Percentiles rank a stretch among this genome's conserved stretches.
Evolutionary conservation across 2,888 invertebrate genomes (phyloP).

Genomic region (Thecocarcelia acutangulata): DNA sequence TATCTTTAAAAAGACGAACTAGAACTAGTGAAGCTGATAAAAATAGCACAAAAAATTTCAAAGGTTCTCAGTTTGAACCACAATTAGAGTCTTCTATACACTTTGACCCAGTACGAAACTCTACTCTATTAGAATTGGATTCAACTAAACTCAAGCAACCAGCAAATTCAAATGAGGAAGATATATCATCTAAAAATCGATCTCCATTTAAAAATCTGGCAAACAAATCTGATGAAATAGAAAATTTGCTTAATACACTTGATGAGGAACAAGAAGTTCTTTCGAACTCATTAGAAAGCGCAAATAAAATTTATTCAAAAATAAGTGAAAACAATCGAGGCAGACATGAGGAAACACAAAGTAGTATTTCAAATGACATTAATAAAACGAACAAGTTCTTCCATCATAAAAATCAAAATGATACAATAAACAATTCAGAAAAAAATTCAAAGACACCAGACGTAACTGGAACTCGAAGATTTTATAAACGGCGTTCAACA

Average conservation of each 20-base stretch:
- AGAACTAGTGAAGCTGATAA: background rate
- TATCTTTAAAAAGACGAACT: constrained; percentile 26
- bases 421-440: background rate
- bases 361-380: background rate
- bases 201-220: constrained; percentile 47
- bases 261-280: constrained; percentile 36
- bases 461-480: background rate
- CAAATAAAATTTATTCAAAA: constrained; percentile 1
- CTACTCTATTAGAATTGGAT: constrained; percentile 39
- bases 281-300: background rate
- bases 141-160: background rate
- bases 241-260: constrained; percentile 57
- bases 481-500: constrained; percentile 24
- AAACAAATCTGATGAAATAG: constrained; percentile 66
- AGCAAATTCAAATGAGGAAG: background rate
- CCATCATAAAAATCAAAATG: constrained; percentile 38
- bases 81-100: constrained; percentile 22
- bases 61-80: constrained; percentile 11
- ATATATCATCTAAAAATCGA: background rate
- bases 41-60: background rate
- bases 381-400: constrained; percentile 64
- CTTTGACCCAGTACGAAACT: constrained; percentile 53
- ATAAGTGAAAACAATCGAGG: constrained; percentile 1
- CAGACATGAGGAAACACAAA: background rate
- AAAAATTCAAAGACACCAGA: constrained; percentile 7